Conservation (phyloP, 1,140 invertebrate species). For the Drosophila sechellia region DNA sequence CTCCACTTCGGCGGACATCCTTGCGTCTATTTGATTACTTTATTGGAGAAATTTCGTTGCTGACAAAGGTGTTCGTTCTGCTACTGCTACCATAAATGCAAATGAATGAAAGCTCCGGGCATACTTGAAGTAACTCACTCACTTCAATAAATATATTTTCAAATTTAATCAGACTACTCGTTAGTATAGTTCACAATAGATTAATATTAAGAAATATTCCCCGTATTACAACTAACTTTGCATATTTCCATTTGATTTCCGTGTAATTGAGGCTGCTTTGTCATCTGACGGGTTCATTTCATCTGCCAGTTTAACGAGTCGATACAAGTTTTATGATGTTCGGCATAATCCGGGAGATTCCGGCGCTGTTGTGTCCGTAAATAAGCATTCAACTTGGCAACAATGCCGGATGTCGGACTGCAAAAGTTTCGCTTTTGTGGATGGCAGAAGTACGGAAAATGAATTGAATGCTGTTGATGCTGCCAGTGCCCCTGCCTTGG, state of each 20-base stretch:
- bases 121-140: background rate
- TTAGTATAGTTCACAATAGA: no score
- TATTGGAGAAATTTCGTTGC: no score
- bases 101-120: background rate
- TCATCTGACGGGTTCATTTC: constrained; percentile 15
- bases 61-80: no score
- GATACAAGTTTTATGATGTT: constrained; percentile 46
- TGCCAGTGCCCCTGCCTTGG: constrained; percentile 11
- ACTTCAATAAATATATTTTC: no score
- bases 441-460: constrained; percentile 58
- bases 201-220: no score
- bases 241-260: background rate
- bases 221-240: background rate
- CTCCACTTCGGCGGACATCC: constrained; percentile 89
- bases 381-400: constrained; percentile 68
- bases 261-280: background rate
- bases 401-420: constrained; percentile 54
- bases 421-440: constrained; percentile 60
- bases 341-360: constrained; percentile 37
- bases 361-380: constrained; percentile 49
- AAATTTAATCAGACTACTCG: no score
- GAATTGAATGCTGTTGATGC: constrained; percentile 76
- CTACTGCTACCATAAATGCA: no score
- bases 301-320: constrained; percentile 35
- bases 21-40: background rate